A percentile compares a stretch with the other conserved stretches of the same genome.
Conservation (phyloP, 2,113 vertebrate genomes). For the Protomyctophum bolini region DNA sequence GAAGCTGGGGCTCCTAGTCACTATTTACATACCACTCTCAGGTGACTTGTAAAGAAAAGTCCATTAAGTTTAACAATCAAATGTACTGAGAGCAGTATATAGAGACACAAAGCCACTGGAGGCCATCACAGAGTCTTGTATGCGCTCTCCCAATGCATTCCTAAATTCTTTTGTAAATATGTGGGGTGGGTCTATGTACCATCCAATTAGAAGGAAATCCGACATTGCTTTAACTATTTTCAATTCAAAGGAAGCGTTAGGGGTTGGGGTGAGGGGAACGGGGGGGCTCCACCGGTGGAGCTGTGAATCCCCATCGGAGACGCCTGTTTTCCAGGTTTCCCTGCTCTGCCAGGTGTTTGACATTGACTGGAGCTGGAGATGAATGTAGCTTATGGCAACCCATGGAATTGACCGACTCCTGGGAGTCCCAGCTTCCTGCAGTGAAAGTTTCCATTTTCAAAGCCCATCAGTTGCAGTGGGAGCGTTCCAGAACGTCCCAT, state of each 20-base stretch:
- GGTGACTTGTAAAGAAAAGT: slow-evolving; percentile 62
- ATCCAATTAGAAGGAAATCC: slow-evolving; percentile 72
- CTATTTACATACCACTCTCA: slow-evolving; percentile 61
- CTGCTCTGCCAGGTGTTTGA: slow-evolving; percentile 88
- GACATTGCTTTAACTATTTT: slow-evolving; percentile 78
- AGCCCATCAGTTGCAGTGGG: slow-evolving; percentile 82
- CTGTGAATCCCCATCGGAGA: slow-evolving; percentile 72
- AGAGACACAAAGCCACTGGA: slow-evolving; percentile 67
- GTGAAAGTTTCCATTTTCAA: slow-evolving; percentile 90
- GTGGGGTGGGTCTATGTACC: slow-evolving; percentile 28
- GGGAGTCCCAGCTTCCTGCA: slow-evolving; percentile 86
- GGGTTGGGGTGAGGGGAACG: slow-evolving; percentile 27
- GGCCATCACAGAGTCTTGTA: slow-evolving; percentile 24
- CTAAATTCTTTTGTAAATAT: slow-evolving; percentile 62
- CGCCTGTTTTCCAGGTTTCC: slow-evolving; percentile 81
- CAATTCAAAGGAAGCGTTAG: slow-evolving; percentile 63
- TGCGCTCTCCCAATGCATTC: neutral
- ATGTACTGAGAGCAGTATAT: slow-evolving; percentile 71
- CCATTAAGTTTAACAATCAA: slow-evolving; percentile 75
- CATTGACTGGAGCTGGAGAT: slow-evolving; percentile 82
- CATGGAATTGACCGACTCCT: slow-evolving; percentile 82
- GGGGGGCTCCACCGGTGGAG: slow-evolving; percentile 8
- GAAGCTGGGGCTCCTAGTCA: slow-evolving; percentile 42
- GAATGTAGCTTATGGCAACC: slow-evolving; percentile 85
- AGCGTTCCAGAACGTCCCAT: slow-evolving; percentile 79